Evolutionary conservation across 2,113 vertebrate species (phyloP), one percentile per base, ranked within the genome.

Genomic region (Alligator sinensis): DNA sequence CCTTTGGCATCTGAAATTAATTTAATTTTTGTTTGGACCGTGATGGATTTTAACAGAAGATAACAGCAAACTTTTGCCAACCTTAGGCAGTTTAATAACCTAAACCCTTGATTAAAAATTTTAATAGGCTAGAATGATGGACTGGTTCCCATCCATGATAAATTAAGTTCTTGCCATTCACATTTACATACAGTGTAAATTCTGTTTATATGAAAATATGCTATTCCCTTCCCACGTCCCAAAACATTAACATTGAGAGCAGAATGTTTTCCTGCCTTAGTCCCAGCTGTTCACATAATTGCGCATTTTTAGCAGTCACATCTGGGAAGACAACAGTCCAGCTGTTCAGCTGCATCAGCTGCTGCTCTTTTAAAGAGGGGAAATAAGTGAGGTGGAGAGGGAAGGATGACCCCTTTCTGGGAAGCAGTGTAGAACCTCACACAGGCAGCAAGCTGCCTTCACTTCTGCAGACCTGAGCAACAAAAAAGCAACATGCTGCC

Each of bases 51-150:
- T 95, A 95, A 93, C 72, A 66, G 76, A 15, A 59, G 84, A 94
- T 59, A 96, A 84, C 82, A 89, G 86, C 86, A 85, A 91, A 95
- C 87, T 91, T 93, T 92, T 96, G 98, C 97, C 97, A 98, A 82
- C 95, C 93, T 93, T 68, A 54, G 96, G 96, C 96, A 85, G 85
- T 95, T 97, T 96, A 97, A 97, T 96, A 97, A 96, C 92, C 16
- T 80, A 97, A 97, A 94, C 12, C 80, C 96, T 97, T 98, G 97
- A 98, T 98, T 98, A 98, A 97, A 97, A 97, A 87, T 96, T 96
- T 94, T 96, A 97, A 97, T 97, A 88, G 95, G 82, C 89, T 94
- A 34, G 91, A 93, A 92, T 88, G 97, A 97, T 94, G 91, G 91
- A 92, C 63, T 75, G 80, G 82, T 76, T 82, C 27, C 76, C 92